A percentile compares a stretch with the other conserved stretches of the same genome.
Conservation (phyloP, 2,888 invertebrate species). For the Cataglyphis cursor region DNA sequence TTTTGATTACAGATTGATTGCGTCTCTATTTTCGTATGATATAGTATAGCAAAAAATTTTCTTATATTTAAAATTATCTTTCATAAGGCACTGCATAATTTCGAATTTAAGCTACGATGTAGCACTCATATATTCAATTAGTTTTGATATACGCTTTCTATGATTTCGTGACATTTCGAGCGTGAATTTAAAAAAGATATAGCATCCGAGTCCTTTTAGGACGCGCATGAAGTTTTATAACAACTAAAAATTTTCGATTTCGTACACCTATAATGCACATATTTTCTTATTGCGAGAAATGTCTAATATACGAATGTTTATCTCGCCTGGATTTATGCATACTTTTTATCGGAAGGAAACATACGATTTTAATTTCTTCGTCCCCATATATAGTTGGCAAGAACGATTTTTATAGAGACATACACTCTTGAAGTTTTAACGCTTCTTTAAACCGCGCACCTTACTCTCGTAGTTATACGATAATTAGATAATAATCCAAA, state of each 20-base stretch:
- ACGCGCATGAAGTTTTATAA: slow-evolving; percentile 28
- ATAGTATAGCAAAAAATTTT: slow-evolving; percentile 19
- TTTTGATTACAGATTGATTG: slow-evolving; percentile 19
- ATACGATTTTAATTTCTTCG: neutral
- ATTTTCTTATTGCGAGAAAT: neutral
- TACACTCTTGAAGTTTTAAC: neutral
- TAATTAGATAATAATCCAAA: slow-evolving; percentile 4
- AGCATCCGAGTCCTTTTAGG: slow-evolving; percentile 13
- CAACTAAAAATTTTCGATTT: neutral
- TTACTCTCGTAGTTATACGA: neutral
- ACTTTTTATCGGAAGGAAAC: neutral
- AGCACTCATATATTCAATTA: slow-evolving; percentile 15
- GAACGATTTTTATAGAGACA: neutral
- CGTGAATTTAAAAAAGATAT: neutral
- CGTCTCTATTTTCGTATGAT: slow-evolving; percentile 39
- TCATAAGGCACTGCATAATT: slow-evolving; percentile 51
- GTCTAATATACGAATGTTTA: neutral
- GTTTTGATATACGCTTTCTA: slow-evolving; percentile 46
- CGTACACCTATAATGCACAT: slow-evolving; percentile 5
- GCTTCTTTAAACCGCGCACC: slow-evolving; percentile 2
- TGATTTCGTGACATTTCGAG: neutral
- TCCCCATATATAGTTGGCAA: neutral
- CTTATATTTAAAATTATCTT: slow-evolving; percentile 19
- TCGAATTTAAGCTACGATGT: slow-evolving; percentile 51
- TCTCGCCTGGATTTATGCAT: neutral